These are phyloP conservation scores for Xanthorhoe designata DNA, from an alignment of 2,888 invertebrate genomes.

Conservation along the genomic window DNA sequence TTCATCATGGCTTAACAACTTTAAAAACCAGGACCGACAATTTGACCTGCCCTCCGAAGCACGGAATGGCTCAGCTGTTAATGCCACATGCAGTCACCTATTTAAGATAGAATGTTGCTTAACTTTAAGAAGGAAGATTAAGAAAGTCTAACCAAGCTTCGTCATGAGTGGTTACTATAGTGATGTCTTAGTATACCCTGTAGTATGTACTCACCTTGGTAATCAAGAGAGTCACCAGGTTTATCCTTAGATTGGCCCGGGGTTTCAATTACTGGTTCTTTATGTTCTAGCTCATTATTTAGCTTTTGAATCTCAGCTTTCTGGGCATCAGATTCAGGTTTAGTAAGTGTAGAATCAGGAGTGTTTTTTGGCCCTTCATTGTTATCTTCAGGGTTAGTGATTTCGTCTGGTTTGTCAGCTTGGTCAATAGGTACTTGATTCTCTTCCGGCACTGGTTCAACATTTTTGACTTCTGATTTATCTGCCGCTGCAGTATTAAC, in stretches of 20 bases:
- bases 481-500: constrained; percentile 24
- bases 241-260: constrained; percentile 41
- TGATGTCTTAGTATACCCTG: not conserved
- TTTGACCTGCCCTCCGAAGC: too few relatives aligned
- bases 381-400: constrained; percentile 14
- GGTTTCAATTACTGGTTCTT: constrained; percentile 48
- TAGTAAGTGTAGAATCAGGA: constrained; percentile 25
- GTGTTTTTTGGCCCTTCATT: constrained; percentile 12
- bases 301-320: constrained; percentile 26
- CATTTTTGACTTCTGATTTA: constrained; percentile 15
- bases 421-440: constrained; percentile 5
- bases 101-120: too few relatives aligned
- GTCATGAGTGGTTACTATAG: too few relatives aligned
- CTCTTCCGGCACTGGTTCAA: constrained; percentile 22
- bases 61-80: too few relatives aligned
- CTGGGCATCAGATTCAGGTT: constrained; percentile 23
- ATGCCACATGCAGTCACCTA: too few relatives aligned
- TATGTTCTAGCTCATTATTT: constrained; percentile 41
- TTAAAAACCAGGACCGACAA: too few relatives aligned
- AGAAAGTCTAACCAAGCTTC: too few relatives aligned
- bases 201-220: constrained; percentile 48
- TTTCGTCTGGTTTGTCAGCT: constrained; percentile 23
- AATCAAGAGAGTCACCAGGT: constrained; percentile 46
- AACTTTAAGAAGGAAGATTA: too few relatives aligned
- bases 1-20: too few relatives aligned